These are phyloP conservation scores for Kryptolebias ocellatus DNA, from an alignment of 2,797 vertebrate species.

Conservation along the genomic window DNA sequence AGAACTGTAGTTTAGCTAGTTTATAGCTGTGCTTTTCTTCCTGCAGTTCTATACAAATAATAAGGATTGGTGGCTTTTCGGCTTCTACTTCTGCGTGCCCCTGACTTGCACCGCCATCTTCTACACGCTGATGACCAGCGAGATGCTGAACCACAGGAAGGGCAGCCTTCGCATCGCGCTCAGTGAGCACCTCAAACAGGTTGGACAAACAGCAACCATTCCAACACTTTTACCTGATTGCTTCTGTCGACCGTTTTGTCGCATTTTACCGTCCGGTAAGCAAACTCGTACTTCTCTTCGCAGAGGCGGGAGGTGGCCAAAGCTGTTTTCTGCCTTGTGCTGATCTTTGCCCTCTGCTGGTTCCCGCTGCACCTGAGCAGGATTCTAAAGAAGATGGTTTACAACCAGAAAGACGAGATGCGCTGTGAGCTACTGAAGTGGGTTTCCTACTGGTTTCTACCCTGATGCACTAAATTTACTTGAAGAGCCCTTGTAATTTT, in stretches of 20 bases:
- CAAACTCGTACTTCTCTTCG: slow-evolving; percentile 39
- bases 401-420: slow-evolving; percentile 73
- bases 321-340: slow-evolving; percentile 96
- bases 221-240: too few relatives aligned
- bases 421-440: slow-evolving; percentile 91
- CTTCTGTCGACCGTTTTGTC: neutral
- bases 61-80: slow-evolving; percentile 98
- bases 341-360: slow-evolving; percentile 98
- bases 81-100: slow-evolving; percentile 96
- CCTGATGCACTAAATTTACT: neutral
- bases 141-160: slow-evolving; percentile 96
- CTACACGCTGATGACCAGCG: slow-evolving; percentile 95
- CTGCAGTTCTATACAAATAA: slow-evolving; percentile 86
- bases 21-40: neutral
- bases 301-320: slow-evolving; percentile 99
- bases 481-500: neutral
- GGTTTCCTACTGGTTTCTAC: slow-evolving; percentile 38
- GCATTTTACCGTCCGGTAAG: neutral
- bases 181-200: slow-evolving; percentile 98
- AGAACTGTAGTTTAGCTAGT: neutral
- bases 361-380: slow-evolving; percentile 95
- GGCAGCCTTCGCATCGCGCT: slow-evolving; percentile 94
- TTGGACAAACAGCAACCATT: slow-evolving; percentile 47
- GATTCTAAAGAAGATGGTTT: slow-evolving; percentile 89
- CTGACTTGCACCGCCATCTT: slow-evolving; percentile 92